Conservation (phyloP, 35 echinoderm and acorn worm genomes). For the Ophiothrix spiculata region DNA sequence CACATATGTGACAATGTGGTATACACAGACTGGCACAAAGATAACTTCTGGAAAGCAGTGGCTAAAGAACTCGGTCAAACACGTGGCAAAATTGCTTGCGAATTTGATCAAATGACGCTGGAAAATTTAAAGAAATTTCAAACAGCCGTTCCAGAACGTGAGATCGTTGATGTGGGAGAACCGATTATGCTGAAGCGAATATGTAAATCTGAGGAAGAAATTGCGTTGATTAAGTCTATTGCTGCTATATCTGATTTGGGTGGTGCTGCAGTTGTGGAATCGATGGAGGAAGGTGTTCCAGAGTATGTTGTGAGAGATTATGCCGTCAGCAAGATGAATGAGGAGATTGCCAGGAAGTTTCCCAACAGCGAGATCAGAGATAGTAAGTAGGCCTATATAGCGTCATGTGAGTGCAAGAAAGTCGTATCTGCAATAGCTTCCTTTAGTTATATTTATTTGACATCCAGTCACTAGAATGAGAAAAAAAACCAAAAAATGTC, state of each 20-base stretch:
- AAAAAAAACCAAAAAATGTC: not conserved
- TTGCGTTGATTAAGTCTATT: slow-evolving; percentile 69
- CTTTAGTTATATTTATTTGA: not conserved
- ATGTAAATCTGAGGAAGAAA: slow-evolving; percentile 86
- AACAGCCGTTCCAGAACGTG: slow-evolving; percentile 42
- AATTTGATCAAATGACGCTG: slow-evolving; percentile 72
- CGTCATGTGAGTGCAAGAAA: not conserved
- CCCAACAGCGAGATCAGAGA: slow-evolving; percentile 75
- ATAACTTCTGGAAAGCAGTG: slow-evolving; percentile 82
- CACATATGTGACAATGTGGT: slow-evolving; percentile 52
- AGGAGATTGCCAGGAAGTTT: slow-evolving; percentile 69
- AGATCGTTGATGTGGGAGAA: slow-evolving; percentile 63
- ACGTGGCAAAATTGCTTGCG: slow-evolving; percentile 29
- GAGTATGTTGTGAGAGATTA: slow-evolving; percentile 77
- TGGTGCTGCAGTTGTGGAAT: slow-evolving; percentile 61
- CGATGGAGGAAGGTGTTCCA: slow-evolving; percentile 58
- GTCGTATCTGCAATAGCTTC: not conserved
- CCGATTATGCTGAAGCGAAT: slow-evolving; percentile 79
- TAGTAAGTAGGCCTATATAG: slow-evolving; percentile 58
- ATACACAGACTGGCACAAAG: slow-evolving; percentile 87
- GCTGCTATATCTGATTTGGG: slow-evolving; percentile 77
- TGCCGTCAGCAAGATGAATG: slow-evolving; percentile 60
- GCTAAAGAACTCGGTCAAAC: slow-evolving; percentile 30
- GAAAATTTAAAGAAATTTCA: slow-evolving; percentile 67
- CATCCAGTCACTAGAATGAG: not conserved